These are phyloP conservation scores for Anastatus disparis DNA, from an alignment of 1,140 invertebrate species.

Conservation along the genomic window DNA sequence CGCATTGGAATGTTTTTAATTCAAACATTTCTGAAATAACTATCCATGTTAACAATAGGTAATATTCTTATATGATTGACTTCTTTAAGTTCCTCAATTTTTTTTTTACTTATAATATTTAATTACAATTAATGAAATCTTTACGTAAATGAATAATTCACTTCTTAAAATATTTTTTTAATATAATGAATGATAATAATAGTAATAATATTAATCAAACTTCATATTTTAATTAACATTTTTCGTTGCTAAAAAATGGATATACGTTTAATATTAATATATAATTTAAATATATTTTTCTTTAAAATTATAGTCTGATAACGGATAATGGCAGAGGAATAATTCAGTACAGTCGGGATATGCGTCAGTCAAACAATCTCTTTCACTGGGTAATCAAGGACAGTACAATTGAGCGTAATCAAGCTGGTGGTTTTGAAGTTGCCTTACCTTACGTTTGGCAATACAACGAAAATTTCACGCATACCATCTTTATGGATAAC, in stretches of 20 bases:
- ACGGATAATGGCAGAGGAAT: slow-evolving; percentile 87
- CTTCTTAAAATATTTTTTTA: no score
- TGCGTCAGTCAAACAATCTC: slow-evolving; percentile 91
- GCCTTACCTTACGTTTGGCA: slow-evolving; percentile 93
- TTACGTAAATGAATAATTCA: no score
- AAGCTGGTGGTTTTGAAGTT: slow-evolving; percentile 84
- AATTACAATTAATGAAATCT: no score
- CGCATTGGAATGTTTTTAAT: slow-evolving; percentile 83
- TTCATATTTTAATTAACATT: neutral
- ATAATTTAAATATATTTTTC: neutral
- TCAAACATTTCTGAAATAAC: slow-evolving; percentile 87
- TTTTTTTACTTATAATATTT: no score
- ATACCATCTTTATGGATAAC: slow-evolving; percentile 86
- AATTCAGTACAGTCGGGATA: slow-evolving; percentile 87
- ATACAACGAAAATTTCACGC: slow-evolving; percentile 94
- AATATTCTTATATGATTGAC: neutral
- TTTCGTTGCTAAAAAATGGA: no score
- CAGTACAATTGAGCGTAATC: slow-evolving; percentile 87
- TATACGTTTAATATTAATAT: no score
- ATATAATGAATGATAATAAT: no score
- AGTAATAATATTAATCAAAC: no score
- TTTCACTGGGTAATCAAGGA: slow-evolving; percentile 94
- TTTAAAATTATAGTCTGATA: slow-evolving; percentile 70
- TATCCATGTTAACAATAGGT: slow-evolving; percentile 81
- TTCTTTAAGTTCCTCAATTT: neutral